phyloP scores from a whole-genome alignment of 2,113 vertebrate genomes.

The Prinia subflava region DNA sequence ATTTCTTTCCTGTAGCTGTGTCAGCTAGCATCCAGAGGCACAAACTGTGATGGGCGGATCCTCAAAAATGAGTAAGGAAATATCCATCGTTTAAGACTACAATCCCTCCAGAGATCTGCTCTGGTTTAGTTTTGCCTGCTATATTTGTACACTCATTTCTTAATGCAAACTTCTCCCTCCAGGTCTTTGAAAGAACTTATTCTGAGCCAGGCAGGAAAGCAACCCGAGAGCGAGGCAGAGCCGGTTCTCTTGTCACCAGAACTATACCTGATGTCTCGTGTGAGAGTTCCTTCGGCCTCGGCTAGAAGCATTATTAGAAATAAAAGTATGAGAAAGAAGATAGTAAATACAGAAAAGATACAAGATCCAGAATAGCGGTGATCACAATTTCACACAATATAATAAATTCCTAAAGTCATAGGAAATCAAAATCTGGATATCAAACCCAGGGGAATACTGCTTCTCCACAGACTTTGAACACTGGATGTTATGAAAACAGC shows the following conservation, averaged over 20 bases:
- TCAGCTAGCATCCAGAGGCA: background rate
- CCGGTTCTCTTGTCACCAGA: slow-evolving; percentile 48
- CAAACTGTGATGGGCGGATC: background rate
- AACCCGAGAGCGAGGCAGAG: slow-evolving; percentile 1
- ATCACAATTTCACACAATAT: slow-evolving; percentile 72
- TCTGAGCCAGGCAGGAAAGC: slow-evolving; percentile 51
- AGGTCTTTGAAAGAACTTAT: slow-evolving; percentile 10
- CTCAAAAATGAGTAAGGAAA: background rate
- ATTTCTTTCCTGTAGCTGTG: background rate
- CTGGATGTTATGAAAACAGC: background rate
- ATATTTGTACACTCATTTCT: slow-evolving; percentile 18
- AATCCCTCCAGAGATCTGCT: background rate
- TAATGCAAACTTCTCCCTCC: slow-evolving; percentile 71
- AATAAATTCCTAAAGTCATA: slow-evolving; percentile 76
- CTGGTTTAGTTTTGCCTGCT: background rate
- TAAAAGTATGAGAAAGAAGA: slow-evolving; percentile 74
- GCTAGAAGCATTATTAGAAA: slow-evolving; percentile 84
- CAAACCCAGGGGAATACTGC: background rate
- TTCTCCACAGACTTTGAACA: background rate
- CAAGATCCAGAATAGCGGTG: slow-evolving; percentile 55
- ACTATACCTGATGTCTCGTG: slow-evolving; percentile 94
- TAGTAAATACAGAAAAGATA: slow-evolving; percentile 75
- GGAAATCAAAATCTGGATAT: slow-evolving; percentile 53
- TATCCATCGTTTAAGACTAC: background rate
- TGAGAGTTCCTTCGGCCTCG: slow-evolving; percentile 99